These are phyloP conservation scores for Gallinago solitaria DNA, from an alignment of 2,797 vertebrate species.

Conservation along the genomic window DNA sequence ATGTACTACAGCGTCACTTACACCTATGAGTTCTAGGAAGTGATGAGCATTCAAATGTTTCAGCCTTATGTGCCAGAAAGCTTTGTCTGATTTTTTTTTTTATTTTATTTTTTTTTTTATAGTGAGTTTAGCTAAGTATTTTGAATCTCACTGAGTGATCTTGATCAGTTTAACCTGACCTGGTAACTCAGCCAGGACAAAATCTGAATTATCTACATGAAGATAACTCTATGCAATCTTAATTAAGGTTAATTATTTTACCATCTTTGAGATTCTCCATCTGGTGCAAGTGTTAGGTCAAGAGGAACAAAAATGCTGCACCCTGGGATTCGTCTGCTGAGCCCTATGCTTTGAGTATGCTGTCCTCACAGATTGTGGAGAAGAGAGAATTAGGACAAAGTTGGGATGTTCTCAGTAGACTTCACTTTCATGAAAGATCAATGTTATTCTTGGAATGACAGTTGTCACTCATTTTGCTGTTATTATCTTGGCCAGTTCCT, in stretches of 20 bases:
- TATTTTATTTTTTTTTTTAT: neutral
- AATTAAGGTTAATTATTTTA: neutral
- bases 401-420: neutral
- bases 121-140: neutral
- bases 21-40: neutral
- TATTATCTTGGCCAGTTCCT: neutral
- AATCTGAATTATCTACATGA: neutral
- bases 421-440: neutral
- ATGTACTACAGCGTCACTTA: neutral
- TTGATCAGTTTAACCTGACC: neutral
- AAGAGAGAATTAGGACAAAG: neutral
- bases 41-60: neutral
- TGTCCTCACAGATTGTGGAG: neutral
- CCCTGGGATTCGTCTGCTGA: neutral
- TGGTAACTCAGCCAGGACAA: neutral
- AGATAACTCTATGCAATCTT: neutral
- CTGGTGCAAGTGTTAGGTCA: neutral
- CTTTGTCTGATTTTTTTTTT: neutral
- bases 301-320: neutral
- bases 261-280: neutral
- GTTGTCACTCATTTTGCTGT: neutral
- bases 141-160: neutral
- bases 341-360: neutral
- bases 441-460: neutral
- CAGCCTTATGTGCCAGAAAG: neutral